Percentiles rank a stretch among this genome's conserved stretches.
phyloP scores from a whole-genome alignment of 2,797 vertebrate species.

The Rhinatrema bivittatum region DNA sequence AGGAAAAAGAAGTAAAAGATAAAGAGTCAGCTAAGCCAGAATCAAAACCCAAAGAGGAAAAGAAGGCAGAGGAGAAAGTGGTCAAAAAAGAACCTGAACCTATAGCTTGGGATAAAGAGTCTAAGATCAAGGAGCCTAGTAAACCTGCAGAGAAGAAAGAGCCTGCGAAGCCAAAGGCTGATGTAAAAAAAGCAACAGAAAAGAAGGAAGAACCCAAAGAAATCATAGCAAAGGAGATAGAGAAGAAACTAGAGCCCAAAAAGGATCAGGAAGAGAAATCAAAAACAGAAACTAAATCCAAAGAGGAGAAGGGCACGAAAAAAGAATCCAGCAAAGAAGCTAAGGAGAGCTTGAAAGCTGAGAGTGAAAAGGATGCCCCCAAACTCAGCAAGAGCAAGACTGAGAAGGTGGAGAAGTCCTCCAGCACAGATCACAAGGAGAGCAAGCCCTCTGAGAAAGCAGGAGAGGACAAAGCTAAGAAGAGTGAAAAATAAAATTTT shows the following conservation, averaged over 20 bases:
- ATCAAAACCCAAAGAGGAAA: slow-evolving; percentile 19
- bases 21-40: background rate
- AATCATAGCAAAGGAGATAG: slow-evolving; percentile 22
- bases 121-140: background rate
- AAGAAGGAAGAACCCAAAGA: slow-evolving; percentile 35
- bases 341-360: slow-evolving; percentile 19
- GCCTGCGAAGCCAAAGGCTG: slow-evolving; percentile 37
- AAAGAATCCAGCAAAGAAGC: slow-evolving; percentile 4
- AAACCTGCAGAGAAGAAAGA: slow-evolving; percentile 22
- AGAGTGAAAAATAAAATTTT: slow-evolving; percentile 47
- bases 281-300: slow-evolving; percentile 12
- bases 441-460: slow-evolving; percentile 44
- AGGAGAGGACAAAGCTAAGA: slow-evolving; percentile 50
- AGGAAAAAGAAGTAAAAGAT: slow-evolving; percentile 1
- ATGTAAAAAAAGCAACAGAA: slow-evolving; percentile 30
- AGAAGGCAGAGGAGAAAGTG: slow-evolving; percentile 21
- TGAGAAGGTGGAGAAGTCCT: slow-evolving; percentile 68
- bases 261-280: slow-evolving; percentile 35
- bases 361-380: slow-evolving; percentile 2
- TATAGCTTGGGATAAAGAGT: slow-evolving; percentile 32
- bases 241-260: slow-evolving; percentile 25
- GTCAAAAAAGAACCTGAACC: slow-evolving; percentile 20
- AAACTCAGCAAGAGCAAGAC: slow-evolving; percentile 27
- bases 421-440: slow-evolving; percentile 63
- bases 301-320: slow-evolving; percentile 11